Base-by-base conservation (phyloP, 35 echinoderm and acorn worm species). In the Amphiura filiformis region DNA sequence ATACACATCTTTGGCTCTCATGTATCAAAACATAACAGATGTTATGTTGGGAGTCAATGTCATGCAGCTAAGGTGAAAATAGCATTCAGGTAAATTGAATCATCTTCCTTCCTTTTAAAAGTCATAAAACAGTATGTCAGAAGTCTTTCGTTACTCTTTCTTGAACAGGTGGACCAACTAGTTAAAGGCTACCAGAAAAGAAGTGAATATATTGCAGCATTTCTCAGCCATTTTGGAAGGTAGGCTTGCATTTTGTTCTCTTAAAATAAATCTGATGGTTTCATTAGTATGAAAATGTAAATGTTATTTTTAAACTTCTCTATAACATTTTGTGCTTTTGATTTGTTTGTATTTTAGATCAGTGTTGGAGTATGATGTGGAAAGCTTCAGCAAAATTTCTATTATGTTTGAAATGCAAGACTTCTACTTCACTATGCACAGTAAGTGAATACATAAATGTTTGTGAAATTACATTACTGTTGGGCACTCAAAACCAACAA, bases 141-240 rank as follows among this genome's bases (percentile, higher is more conserved):
- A n/a, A n/a, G n/a, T n/a, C n/a, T 78, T 78, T 14, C 31, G 76
- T 36, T 0, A 14, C 26, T 37, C 56, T 35, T 85, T 56, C 36
- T 77, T 39, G 39, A 52, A 39, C n/a, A 99, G 96, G 92, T 99
- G 42, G 93, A 94, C 0, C 78, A 94, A 70, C 79, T 99, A 78
- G 93, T 86, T 12, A 99, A 99, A 92, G 87, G 96, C 23, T 99
- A 89, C 76, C 93, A 93, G 76, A 92, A 92, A 75, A 86, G 96
- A 34, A 89, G 90, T 64, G 96, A 99, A 70, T 99, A 95, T 40
- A 86, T 99, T 44, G 89, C 96, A 35, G 92, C 96, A 80, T 92
- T 99, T 78, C 80, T 99, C 20, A 95, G 93, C 90, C 93, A 94
- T 44, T 99, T 87, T 88, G 96, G 96, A 82, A 90, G 93, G 93